Conservation (phyloP, 1,140 invertebrate species). For the Macrosteles quadrilineatus region DNA sequence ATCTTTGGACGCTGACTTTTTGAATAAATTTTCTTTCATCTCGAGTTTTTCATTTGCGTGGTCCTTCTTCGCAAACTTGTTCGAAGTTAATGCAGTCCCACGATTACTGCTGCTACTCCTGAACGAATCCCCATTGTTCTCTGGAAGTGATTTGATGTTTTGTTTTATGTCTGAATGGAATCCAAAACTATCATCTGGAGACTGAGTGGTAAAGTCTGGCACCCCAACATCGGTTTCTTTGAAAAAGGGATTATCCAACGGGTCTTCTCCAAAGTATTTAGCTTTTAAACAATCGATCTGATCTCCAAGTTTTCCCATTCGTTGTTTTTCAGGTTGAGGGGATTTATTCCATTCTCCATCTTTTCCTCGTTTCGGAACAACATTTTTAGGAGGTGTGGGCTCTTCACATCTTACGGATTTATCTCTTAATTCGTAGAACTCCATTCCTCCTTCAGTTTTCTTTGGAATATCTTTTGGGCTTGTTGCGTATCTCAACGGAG, state of each 20-base stretch:
- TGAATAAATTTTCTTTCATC: too few relatives aligned
- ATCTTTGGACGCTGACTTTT: too few relatives aligned
- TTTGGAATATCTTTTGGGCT: conserved; percentile 53
- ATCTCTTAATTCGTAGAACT: conserved; percentile 62
- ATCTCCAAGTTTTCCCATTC: conserved; percentile 61
- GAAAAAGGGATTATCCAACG: conserved; percentile 74
- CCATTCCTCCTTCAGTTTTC: conserved; percentile 55
- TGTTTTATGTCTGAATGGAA: conserved; percentile 22
- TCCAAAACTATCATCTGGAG: conserved; percentile 21
- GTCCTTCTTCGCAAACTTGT: too few relatives aligned
- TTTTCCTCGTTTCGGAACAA: conserved; percentile 49
- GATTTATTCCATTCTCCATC: conserved; percentile 44
- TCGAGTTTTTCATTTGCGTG: too few relatives aligned
- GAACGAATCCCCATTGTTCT: not conserved
- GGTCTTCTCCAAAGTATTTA: conserved; percentile 72
- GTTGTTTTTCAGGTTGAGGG: conserved; percentile 42
- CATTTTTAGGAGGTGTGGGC: conserved; percentile 47
- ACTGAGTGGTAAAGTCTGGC: not conserved
- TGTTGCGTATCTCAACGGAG: conserved; percentile 60
- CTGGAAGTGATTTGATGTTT: conserved; percentile 21
- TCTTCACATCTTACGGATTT: conserved; percentile 51
- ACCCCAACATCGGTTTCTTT: conserved; percentile 51
- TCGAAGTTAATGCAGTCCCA: too few relatives aligned
- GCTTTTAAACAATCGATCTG: conserved; percentile 72
- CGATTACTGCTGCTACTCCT: too few relatives aligned